A percentile compares a stretch with the other conserved stretches of the same genome.
Conservation (phyloP, 2,888 invertebrate species). For the Xestobium rufovillosum region DNA sequence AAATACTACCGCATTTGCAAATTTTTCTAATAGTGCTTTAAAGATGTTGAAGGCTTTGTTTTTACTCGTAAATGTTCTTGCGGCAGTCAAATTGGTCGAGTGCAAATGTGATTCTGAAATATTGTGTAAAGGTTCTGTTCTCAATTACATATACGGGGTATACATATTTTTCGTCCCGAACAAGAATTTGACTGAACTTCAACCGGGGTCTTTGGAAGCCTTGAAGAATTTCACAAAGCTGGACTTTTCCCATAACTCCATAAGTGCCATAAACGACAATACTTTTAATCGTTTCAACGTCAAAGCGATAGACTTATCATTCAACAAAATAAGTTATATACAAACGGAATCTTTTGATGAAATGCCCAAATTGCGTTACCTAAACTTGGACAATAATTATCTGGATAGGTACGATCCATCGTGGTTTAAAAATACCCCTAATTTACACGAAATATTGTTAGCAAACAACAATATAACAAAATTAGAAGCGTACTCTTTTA, state of each 20-base stretch:
- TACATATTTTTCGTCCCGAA: not conserved
- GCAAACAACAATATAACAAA: conserved; percentile 12
- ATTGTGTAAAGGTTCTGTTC: not conserved
- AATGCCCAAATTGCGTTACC: conserved; percentile 45
- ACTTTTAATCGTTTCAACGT: not conserved
- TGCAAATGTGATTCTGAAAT: too few relatives aligned
- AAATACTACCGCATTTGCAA: too few relatives aligned
- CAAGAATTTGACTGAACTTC: not conserved
- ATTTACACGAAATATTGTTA: conserved; percentile 13
- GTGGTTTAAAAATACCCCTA: conserved; percentile 5
- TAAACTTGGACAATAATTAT: conserved; percentile 4
- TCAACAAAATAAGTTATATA: conserved; percentile 46
- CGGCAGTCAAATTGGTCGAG: too few relatives aligned
- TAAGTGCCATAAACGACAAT: not conserved
- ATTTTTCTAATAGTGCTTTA: too few relatives aligned
- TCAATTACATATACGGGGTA: not conserved
- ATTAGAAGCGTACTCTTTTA: conserved; percentile 5
- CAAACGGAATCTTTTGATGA: conserved; percentile 46
- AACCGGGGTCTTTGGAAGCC: conserved; percentile 1
- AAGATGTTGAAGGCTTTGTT: too few relatives aligned
- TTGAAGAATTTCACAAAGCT: conserved; percentile 1
- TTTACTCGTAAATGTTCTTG: too few relatives aligned
- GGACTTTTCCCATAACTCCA: not conserved
- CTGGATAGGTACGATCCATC: not conserved
- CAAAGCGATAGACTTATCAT: conserved; percentile 31